These are phyloP conservation scores for Callipepla californica DNA, from an alignment of 2,113 vertebrate genomes.

Conservation along the genomic window DNA sequence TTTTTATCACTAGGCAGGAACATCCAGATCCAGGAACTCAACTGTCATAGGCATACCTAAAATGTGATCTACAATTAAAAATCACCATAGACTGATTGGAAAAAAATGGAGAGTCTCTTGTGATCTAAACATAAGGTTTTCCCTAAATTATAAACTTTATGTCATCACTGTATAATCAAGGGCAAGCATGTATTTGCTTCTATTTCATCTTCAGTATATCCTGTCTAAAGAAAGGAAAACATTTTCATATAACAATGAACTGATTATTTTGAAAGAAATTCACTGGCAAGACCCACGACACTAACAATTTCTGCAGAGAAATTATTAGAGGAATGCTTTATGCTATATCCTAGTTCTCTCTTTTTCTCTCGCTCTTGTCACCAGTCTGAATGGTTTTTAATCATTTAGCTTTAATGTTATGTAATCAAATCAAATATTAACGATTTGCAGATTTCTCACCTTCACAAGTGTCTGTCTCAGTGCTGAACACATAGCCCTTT, in stretches of 20 bases:
- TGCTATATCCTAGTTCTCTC: background rate
- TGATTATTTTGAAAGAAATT: background rate
- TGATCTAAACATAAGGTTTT: background rate
- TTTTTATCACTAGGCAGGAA: background rate
- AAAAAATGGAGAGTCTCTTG: background rate
- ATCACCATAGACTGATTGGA: accelerated
- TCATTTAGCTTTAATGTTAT: accelerated
- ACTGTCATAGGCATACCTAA: background rate
- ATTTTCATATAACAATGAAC: background rate
- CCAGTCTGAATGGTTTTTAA: background rate
- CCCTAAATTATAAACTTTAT: background rate
- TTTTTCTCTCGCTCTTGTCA: background rate
- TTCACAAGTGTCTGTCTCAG: conserved; percentile 80
- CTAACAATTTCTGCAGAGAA: background rate
- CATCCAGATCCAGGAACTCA: background rate
- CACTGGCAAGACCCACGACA: background rate
- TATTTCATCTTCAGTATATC: background rate
- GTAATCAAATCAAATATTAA: background rate
- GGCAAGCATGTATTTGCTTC: background rate
- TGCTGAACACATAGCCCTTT: conserved; percentile 79
- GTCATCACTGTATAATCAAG: background rate
- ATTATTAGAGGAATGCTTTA: background rate
- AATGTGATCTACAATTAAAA: background rate
- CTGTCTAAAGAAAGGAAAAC: background rate
- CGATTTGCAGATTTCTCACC: conserved; percentile 59